Conservation (phyloP, 1,140 invertebrate species). For the Solenopsis fugax region DNA sequence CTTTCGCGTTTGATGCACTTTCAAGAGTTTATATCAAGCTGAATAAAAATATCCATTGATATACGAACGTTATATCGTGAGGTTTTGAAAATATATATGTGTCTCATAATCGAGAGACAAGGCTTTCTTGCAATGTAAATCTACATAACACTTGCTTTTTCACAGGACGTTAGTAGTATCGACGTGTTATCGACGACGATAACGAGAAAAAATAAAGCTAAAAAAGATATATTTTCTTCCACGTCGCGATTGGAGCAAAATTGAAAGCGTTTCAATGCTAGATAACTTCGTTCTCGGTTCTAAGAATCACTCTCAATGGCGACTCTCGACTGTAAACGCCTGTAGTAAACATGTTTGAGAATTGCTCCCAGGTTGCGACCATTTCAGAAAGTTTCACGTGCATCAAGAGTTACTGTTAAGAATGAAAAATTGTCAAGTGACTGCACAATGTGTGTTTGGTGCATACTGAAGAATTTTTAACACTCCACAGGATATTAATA, state of each 20-base stretch:
- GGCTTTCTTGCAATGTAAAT: constrained; percentile 54
- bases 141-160: constrained; percentile 59
- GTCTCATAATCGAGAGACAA: constrained; percentile 41
- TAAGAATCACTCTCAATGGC: not conserved
- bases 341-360: not conserved
- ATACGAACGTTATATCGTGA: constrained; percentile 58
- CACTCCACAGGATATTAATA: constrained; percentile 5
- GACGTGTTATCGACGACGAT: constrained; percentile 37
- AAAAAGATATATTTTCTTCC: constrained; percentile 25
- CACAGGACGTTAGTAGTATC: constrained; percentile 55
- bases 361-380: not conserved
- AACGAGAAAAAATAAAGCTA: constrained; percentile 12
- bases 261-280: not conserved
- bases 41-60: constrained; percentile 66
- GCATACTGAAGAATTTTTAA: constrained; percentile 16
- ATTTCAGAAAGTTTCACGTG: constrained; percentile 5
- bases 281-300: not conserved
- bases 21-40: constrained; percentile 67
- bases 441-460: not conserved
- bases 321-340: not conserved
- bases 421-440: constrained; percentile 20
- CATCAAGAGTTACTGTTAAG: constrained; percentile 19
- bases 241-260: constrained; percentile 21
- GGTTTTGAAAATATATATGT: constrained; percentile 64
- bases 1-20: constrained; percentile 58